Conservation (phyloP, 2,113 vertebrate species). For the Glaucidium brasilianum region DNA sequence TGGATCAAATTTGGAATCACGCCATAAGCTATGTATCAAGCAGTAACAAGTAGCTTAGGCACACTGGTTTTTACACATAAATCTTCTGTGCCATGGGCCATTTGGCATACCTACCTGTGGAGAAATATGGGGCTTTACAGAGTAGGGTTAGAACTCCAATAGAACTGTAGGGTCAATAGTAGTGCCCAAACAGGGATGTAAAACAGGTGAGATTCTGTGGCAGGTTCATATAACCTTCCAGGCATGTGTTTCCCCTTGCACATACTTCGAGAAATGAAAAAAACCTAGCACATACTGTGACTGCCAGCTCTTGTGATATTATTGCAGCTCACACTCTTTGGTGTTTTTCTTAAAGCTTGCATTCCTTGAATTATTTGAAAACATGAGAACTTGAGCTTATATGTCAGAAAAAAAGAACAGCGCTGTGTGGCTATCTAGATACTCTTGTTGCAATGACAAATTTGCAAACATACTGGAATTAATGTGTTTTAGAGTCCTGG, state of each 20-base stretch:
- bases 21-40: not conserved
- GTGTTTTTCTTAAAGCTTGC: not conserved
- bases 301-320: not conserved
- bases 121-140: not conserved
- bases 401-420: not conserved
- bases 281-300: not conserved
- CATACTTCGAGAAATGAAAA: not conserved
- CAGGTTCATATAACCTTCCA: not conserved
- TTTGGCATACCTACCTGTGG: not conserved
- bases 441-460: not conserved
- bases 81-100: accelerated
- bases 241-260: not conserved
- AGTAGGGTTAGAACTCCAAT: not conserved
- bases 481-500: not conserved
- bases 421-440: not conserved
- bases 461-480: not conserved
- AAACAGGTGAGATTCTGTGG: not conserved
- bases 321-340: not conserved
- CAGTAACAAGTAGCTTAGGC: not conserved
- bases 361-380: not conserved
- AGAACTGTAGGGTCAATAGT: not conserved
- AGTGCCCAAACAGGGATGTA: not conserved
- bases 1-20: not conserved
- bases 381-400: not conserved
- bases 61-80: not conserved